Evolutionary conservation across 2,113 vertebrate species (phyloP), one percentile per base, ranked within the genome.

Genomic region (Perognathus longimembris): DNA sequence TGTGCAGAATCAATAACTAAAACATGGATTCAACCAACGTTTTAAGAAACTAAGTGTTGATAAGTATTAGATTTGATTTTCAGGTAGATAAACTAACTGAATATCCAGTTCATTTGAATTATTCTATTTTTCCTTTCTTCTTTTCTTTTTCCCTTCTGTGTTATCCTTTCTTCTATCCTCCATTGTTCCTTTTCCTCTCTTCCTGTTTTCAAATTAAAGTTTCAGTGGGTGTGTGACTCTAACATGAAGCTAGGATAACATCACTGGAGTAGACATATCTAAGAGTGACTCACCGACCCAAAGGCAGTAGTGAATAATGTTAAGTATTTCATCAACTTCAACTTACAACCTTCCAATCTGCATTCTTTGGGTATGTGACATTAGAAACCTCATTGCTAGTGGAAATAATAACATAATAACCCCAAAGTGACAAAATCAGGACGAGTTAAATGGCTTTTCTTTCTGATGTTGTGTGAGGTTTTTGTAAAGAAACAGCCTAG

Each of bases 401-500:
- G 8, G 50, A 59, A 82, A 59, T 3, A 8, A 63, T 38, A 40
- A 24, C n/a, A 45, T 88, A 14, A 38, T 24, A 70, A 66, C 6
- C 26, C 30, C 7, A 36, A 8, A 30, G 45, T 38, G 78, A 32
- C 32, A 64, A 77, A 83, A 67, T 7, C 7, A 73, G 88, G 57
- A 32, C 17, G 70, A 67, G 26, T 18, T 64, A 86, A 54, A 22
- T 86, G 69, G 21, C 40, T 78, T 61, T 82, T 5, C 8, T 80
- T 91, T 73, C 42, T 84, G 80, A 54, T 32, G 36, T 26, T 77
- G 15, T 54, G 50, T 54, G 14, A 54, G 45, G 11, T 73, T 1
- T 82, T 88, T 82, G 40, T 74, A 32, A 59, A 93, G 45, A 94
- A 90, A 88, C 71, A 28, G 30, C 32, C 30, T 93, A 78, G 64